Evolutionary conservation across 2,888 invertebrate genomes (phyloP), one percentile per base, ranked within the genome.

Genomic region (Patella pellucida): DNA sequence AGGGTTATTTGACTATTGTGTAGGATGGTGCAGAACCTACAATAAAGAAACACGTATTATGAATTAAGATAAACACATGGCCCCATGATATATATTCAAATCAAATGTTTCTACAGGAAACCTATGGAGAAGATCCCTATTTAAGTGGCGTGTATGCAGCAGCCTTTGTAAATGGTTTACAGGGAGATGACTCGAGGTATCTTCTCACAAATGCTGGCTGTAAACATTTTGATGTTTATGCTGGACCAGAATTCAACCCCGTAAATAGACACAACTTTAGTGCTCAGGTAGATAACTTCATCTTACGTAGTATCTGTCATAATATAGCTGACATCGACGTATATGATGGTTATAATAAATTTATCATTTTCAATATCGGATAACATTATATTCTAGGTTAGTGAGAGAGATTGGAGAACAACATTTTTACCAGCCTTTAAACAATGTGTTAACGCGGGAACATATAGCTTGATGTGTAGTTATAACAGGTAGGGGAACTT

Each of bases 391-490:
- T 71, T 75, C 7, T 78, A 89, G 89, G 88, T 89, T 1, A 81
- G 84, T 4, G 84, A 83, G 73, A 73, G 85, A 67, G 89, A 90
- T 77, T 87, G 85, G 86, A 76, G 85, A 27, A 79, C 86, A 78
- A 89, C 90, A 9, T 90, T 86, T 80, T 82, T 90, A 50, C 89
- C 90, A 67, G 85, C 84, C 12, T 89, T 90, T 73, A 82, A 83
- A 71, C 75, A 79, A 71, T 90, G 89, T 81, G 87, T 89, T 3
- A 80, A 85, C 31, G 89, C 88, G 3, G 89, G 90, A 2, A 84
- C 88, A 1, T 86, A 84, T 80, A 88, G 88, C 56, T 73, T 89
- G 16, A 90, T 90, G 90, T 90, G 90, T 81, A 89, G 89, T 75
- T 90, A 88, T 76, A 90, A 89, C 84, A 87, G 87, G 88, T 89